Evolutionary conservation across 2,113 vertebrate genomes (phyloP).

Genomic region (Perca schrenkii): DNA sequence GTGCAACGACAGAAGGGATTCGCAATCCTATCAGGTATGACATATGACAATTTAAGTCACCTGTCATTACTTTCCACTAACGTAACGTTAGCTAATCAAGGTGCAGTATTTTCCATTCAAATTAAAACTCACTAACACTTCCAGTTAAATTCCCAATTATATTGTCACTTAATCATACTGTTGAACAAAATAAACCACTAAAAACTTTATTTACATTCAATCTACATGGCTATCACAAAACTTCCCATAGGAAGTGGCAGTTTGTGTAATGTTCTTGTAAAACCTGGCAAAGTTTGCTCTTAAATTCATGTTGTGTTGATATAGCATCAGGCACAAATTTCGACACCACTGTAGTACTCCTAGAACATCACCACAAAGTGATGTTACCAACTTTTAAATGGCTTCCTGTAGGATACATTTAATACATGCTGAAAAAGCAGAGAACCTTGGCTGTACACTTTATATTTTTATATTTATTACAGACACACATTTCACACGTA

Average conservation of each 20-base stretch:
- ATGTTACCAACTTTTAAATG: background rate
- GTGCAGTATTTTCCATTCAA: background rate
- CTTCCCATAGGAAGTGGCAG: background rate
- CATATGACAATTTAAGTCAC: background rate
- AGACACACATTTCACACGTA: background rate
- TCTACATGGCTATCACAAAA: background rate
- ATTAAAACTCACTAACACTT: background rate
- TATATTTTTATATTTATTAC: background rate
- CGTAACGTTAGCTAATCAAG: background rate
- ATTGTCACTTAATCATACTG: background rate
- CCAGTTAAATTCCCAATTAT: background rate
- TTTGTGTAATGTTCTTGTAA: background rate
- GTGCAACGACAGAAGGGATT: slow-evolving; percentile 98
- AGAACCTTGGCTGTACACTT: background rate
- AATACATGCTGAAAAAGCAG: background rate
- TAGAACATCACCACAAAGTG: background rate
- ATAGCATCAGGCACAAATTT: background rate
- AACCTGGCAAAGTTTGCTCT: background rate
- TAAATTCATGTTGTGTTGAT: background rate
- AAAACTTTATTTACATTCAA: too few species aligned
- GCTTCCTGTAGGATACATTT: background rate
- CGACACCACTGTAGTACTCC: background rate
- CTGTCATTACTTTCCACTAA: background rate
- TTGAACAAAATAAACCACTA: background rate
- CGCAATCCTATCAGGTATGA: slow-evolving; percentile 96